Evolutionary conservation across 2,888 invertebrate genomes (phyloP).

Genomic region (Epirrita christyi): DNA sequence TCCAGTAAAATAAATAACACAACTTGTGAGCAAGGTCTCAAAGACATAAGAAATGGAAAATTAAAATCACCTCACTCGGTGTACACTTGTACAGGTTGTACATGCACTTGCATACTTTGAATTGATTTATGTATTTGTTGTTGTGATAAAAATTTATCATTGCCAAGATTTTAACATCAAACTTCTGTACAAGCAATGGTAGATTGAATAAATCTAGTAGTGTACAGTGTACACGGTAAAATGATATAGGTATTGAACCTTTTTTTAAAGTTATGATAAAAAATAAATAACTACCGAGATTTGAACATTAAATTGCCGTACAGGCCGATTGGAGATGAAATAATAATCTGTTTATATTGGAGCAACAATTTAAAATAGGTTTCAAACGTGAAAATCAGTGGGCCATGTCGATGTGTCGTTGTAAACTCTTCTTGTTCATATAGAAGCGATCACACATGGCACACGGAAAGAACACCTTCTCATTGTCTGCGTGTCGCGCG

Average conservation of each 20-base stretch:
- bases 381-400: conserved; percentile 65
- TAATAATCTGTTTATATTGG: too few species aligned
- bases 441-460: conserved; percentile 85
- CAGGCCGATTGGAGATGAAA: conserved; percentile 2
- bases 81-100: not conserved
- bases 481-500: conserved; percentile 78
- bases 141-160: conserved; percentile 25
- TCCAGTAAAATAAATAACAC: conserved; percentile 69
- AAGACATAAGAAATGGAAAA: conserved; percentile 46
- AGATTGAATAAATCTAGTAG: too few species aligned
- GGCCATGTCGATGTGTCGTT: conserved; percentile 81
- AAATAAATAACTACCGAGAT: conserved; percentile 3
- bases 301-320: conserved; percentile 13
- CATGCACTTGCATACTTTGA: not conserved
- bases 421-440: conserved; percentile 82
- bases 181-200: too few species aligned
- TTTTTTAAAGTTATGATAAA: too few species aligned
- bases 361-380: conserved; percentile 33
- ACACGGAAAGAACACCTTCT: conserved; percentile 84
- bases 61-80: conserved; percentile 15
- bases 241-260: too few species aligned
- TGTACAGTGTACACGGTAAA: too few species aligned
- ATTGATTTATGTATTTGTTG: conserved; percentile 8
- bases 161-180: too few species aligned
- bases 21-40: conserved; percentile 71